Evolutionary conservation across 2,113 vertebrate species (phyloP).

Genomic region (Oreochromis aureus): DNA sequence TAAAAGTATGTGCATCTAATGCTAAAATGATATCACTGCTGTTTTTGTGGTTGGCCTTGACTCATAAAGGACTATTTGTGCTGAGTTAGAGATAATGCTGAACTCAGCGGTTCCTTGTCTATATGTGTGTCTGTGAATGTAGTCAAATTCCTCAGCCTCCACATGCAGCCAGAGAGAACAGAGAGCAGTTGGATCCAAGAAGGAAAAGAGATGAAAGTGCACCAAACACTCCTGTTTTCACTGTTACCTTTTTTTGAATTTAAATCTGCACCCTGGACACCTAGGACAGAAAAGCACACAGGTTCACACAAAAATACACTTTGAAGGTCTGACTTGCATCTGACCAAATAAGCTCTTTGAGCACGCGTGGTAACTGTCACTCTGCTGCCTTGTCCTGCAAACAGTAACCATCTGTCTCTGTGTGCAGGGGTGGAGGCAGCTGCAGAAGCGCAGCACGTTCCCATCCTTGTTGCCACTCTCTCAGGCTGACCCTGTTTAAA

Average conservation of each 20-base stretch:
- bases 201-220: neutral
- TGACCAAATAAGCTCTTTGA: neutral
- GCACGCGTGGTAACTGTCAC: neutral
- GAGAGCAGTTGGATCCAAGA: constrained; percentile 18
- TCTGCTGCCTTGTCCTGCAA: constrained; percentile 1
- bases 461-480: neutral
- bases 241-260: constrained; percentile 44
- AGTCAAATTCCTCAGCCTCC: neutral
- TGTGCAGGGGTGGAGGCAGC: constrained; percentile 1
- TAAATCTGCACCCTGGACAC: constrained; percentile 53
- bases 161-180: constrained; percentile 32
- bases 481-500: constrained; percentile 18
- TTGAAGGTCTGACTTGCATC: neutral
- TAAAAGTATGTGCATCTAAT: neutral
- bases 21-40: neutral
- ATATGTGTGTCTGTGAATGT: neutral
- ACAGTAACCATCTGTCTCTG: constrained; percentile 45
- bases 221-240: neutral
- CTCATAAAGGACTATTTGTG: neutral
- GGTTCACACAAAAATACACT: constrained; percentile 13
- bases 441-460: constrained; percentile 18
- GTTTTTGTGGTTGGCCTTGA: neutral
- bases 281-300: constrained; percentile 45
- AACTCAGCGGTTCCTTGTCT: neutral
- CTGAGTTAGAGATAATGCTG: neutral